A percentile compares a stretch with the other conserved stretches of the same genome.
These are phyloP conservation scores for Papilio polyxenes DNA, from an alignment of 1,140 invertebrate genomes.

Conservation along the genomic window DNA sequence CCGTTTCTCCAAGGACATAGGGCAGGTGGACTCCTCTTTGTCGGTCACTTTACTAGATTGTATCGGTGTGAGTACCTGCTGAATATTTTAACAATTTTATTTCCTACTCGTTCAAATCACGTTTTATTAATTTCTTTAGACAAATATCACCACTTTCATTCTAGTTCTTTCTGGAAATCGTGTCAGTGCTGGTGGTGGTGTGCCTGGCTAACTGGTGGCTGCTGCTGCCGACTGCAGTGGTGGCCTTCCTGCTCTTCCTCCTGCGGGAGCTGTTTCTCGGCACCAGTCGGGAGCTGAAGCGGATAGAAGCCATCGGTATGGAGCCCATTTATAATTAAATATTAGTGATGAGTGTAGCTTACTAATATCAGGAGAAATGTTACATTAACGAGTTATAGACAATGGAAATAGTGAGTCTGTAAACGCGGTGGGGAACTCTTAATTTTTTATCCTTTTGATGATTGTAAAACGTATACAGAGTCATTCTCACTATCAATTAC, in stretches of 20 bases:
- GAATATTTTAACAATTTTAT: background rate
- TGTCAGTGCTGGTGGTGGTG: constrained; percentile 86
- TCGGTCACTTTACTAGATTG: constrained; percentile 86
- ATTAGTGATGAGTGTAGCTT: background rate
- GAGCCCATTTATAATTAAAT: constrained; percentile 19
- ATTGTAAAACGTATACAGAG: too few relatives aligned
- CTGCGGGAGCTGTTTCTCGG: constrained; percentile 88
- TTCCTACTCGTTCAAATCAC: background rate
- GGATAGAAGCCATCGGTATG: constrained; percentile 91
- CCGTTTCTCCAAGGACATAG: constrained; percentile 90
- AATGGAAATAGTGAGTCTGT: too few relatives aligned
- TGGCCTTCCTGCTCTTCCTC: constrained; percentile 84
- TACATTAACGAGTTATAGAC: background rate
- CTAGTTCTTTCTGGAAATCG: constrained; percentile 84
- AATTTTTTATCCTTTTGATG: too few relatives aligned
- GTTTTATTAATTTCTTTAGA: background rate
- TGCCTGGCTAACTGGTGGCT: constrained; percentile 90
- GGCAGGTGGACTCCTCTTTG: constrained; percentile 88
- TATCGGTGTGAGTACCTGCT: constrained; percentile 79
- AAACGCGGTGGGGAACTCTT: too few relatives aligned
- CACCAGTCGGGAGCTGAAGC: constrained; percentile 91
- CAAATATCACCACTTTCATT: constrained; percentile 45
- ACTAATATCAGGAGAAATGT: background rate
- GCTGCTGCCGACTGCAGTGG: constrained; percentile 85
- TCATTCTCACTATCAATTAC: too few relatives aligned